Evolutionary conservation across 2,113 vertebrate genomes (phyloP).

Genomic region (Cyprinodon variegatus): DNA sequence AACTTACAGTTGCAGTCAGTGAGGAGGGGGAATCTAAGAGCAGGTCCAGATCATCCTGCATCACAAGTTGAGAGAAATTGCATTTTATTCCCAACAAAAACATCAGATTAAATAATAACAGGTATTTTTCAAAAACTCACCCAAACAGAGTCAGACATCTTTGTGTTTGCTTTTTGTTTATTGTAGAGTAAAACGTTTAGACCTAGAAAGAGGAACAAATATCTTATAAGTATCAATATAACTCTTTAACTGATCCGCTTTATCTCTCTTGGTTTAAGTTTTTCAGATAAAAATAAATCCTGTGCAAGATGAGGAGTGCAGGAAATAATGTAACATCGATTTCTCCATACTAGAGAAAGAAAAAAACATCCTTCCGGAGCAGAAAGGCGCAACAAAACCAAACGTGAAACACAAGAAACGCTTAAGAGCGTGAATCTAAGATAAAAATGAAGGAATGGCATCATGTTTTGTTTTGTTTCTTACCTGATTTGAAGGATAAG

Average conservation of each 20-base stretch:
- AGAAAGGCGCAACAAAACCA: too few species aligned
- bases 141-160: slow-evolving; percentile 63
- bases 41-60: slow-evolving; percentile 78
- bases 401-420: neutral
- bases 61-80: neutral
- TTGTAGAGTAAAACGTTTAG: neutral
- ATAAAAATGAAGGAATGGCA: neutral
- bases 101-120: neutral
- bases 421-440: accelerated
- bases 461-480: neutral
- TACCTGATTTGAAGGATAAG: slow-evolving; percentile 26
- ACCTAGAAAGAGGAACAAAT: neutral
- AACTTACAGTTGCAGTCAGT: slow-evolving; percentile 55
- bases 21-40: slow-evolving; percentile 79
- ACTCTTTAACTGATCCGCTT: neutral
- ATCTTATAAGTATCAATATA: neutral
- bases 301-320: neutral
- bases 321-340: neutral
- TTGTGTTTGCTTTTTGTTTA: neutral
- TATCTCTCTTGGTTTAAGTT: neutral
- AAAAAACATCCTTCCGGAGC: neutral
- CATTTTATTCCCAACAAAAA: accelerated
- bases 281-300: neutral
- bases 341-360: neutral
- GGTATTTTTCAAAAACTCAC: slow-evolving; percentile 41